Percentiles rank a stretch among this genome's conserved stretches.
Conservation (phyloP, 37 sponge, comb jelly and placozoan species). For the Bolinopsis microptera region DNA sequence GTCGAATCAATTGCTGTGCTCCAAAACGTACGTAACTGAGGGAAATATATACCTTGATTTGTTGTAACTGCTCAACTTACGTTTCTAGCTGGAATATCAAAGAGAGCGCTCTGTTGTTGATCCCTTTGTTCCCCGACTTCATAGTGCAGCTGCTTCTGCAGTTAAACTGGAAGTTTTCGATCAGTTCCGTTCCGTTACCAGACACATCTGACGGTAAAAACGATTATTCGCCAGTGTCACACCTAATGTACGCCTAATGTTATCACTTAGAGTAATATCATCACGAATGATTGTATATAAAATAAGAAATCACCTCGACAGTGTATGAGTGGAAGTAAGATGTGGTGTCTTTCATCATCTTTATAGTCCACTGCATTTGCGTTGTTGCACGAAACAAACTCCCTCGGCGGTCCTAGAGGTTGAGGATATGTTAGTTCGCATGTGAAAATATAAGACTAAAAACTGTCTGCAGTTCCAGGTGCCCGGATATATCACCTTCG, state of each 20-base stretch:
- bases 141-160: constrained; percentile 8
- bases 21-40: too few relatives aligned
- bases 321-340: neutral
- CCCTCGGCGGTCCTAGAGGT: neutral
- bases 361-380: neutral
- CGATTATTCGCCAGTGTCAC: too few relatives aligned
- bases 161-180: neutral
- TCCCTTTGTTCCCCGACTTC: neutral
- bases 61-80: too few relatives aligned
- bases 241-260: neutral
- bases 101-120: neutral
- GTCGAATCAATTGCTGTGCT: too few relatives aligned
- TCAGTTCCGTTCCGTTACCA: neutral
- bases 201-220: neutral
- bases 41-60: too few relatives aligned
- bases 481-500: too few relatives aligned
- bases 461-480: too few relatives aligned
- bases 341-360: neutral
- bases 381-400: constrained; percentile 10
- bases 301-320: neutral
- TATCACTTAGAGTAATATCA: neutral
- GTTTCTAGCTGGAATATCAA: neutral
- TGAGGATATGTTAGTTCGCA: neutral
- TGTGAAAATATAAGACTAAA: too few relatives aligned
- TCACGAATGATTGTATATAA: neutral